Conservation (phyloP, 2,113 vertebrate genomes). For the Scolopax mira region DNA sequence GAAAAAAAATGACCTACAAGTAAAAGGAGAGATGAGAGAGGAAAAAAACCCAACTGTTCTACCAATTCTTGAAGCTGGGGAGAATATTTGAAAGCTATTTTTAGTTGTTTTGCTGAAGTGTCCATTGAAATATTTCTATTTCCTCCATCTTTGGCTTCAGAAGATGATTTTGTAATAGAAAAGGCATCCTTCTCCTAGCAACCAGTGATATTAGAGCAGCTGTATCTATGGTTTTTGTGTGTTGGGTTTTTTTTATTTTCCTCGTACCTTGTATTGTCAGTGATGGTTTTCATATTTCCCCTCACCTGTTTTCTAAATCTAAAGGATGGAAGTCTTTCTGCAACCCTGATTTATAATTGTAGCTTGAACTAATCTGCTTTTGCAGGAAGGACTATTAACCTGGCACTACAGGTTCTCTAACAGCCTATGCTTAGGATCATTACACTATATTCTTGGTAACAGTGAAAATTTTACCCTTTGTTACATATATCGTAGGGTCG, state of each 20-base stretch:
- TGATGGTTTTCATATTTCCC: not conserved
- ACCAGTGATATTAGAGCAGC: not conserved
- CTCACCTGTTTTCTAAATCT: slow-evolving; percentile 10
- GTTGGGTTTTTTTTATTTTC: not conserved
- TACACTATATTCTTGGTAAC: slow-evolving; percentile 18
- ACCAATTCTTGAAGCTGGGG: not conserved
- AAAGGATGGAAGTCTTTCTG: slow-evolving; percentile 10
- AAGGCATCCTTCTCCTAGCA: slow-evolving; percentile 43
- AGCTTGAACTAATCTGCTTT: slow-evolving; percentile 33
- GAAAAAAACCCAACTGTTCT: accelerated
- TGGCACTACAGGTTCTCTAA: not conserved
- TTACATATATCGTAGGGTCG: not conserved
- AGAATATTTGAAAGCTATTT: not conserved
- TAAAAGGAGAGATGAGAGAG: not conserved
- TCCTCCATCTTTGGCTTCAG: not conserved
- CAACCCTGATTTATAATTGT: slow-evolving; percentile 27
- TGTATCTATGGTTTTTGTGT: not conserved
- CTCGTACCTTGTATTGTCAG: not conserved
- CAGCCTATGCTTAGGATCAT: slow-evolving; percentile 5
- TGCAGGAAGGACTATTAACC: slow-evolving; percentile 19
- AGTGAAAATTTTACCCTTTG: not conserved
- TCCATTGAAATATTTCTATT: not conserved
- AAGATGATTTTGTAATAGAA: slow-evolving; percentile 24
- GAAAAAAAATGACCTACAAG: no score
- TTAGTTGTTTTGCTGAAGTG: not conserved